Evolutionary conservation across 2,113 vertebrate species (phyloP).

Genomic region (Ovis aries): DNA sequence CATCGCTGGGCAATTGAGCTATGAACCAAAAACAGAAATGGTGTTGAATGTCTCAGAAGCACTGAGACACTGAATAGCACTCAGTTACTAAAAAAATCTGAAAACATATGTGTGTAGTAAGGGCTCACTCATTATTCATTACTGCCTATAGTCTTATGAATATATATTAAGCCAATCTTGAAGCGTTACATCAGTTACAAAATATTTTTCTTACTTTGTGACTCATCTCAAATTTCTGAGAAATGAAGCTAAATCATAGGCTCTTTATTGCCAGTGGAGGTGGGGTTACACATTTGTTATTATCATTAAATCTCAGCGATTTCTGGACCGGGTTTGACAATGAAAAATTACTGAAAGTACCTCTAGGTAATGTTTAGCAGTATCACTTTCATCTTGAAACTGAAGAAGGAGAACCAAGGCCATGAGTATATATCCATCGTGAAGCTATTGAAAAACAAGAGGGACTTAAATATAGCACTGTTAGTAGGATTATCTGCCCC

Average conservation of each 20-base stretch:
- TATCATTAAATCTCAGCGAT: background rate
- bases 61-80: background rate
- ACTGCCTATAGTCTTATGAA: background rate
- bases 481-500: background rate
- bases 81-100: background rate
- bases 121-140: background rate
- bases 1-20: background rate
- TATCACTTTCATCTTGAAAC: constrained; percentile 17
- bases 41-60: background rate
- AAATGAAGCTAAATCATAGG: background rate
- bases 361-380: constrained; percentile 14
- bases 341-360: background rate
- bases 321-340: background rate
- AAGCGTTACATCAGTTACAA: background rate
- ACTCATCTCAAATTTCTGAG: background rate
- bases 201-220: background rate
- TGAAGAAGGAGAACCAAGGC: constrained; percentile 21
- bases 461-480: background rate
- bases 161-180: constrained; percentile 29
- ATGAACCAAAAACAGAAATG: background rate
- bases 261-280: constrained; percentile 5
- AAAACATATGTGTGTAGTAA: background rate
- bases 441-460: background rate
- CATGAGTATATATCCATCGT: background rate
- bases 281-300: background rate